These are phyloP conservation scores for Erebia aethiops DNA, from an alignment of 2,888 invertebrate genomes.

Conservation along the genomic window DNA sequence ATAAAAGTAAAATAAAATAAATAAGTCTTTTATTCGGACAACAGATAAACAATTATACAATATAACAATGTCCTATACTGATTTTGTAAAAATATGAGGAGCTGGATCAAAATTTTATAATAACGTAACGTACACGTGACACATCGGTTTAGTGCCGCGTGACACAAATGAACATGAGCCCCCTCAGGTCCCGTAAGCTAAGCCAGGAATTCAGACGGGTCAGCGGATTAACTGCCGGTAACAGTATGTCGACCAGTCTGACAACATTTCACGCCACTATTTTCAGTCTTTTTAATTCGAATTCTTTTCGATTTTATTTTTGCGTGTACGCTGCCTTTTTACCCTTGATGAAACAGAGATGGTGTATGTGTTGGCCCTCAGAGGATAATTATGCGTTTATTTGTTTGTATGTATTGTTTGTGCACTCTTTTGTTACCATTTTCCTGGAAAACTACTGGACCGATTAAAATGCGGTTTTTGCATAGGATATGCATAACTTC, in stretches of 20 bases:
- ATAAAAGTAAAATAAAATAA: too few species aligned
- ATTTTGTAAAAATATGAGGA: neutral
- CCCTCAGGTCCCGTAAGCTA: conserved; percentile 24
- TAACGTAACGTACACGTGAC: conserved; percentile 18
- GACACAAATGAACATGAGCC: conserved; percentile 25
- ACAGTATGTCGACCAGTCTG: conserved; percentile 14
- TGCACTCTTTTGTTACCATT: too few species aligned
- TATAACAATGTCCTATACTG: neutral
- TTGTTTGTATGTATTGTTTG: too few species aligned
- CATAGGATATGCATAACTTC: too few species aligned
- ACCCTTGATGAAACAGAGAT: too few species aligned
- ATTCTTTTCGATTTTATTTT: conserved; percentile 3
- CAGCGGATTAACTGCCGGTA: conserved; percentile 23
- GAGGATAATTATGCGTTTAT: too few species aligned
- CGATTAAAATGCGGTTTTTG: too few species aligned
- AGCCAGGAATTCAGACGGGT: conserved; percentile 23
- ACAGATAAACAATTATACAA: too few species aligned
- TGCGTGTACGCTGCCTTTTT: neutral
- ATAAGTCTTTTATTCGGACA: too few species aligned
- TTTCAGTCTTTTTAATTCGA: conserved; percentile 7
- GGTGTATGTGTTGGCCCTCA: too few species aligned
- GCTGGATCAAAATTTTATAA: conserved; percentile 20
- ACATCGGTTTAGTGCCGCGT: conserved; percentile 21
- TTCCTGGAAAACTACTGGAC: too few species aligned
- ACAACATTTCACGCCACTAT: conserved; percentile 15